Evolutionary conservation across 2,797 vertebrate species (phyloP), one percentile per base, ranked within the genome.

Genomic region (Chaunax sp.): DNA sequence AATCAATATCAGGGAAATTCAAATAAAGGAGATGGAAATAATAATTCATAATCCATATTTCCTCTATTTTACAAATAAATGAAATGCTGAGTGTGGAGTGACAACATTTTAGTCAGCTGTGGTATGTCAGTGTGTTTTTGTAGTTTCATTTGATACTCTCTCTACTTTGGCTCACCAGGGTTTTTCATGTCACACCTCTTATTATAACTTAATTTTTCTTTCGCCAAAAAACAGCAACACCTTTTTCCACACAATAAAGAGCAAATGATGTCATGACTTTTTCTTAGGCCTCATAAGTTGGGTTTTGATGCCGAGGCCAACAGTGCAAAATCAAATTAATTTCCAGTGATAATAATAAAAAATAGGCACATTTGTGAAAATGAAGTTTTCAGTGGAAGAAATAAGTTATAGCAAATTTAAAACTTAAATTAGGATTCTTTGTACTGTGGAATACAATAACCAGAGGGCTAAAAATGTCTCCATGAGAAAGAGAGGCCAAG

Each of bases 241-340:
- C 23, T 12, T 15, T 44, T 55, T 72, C 38, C 45, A 69, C n/a
- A 56, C 6, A 55, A 47, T 43, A 43, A 59, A 47, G 52, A 18
- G 15, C 54, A 60, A 19, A 45, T 45, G 22, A 55, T 56, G 46
- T 59, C 15, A 16, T 47, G 4, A 41, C 41, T 66, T 58, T 43
- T 54, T 51, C 6, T 41, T 26, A 11, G 2, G 10, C 26, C 30
- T 64, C 33, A 35, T 63, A 22, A 46, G 23, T 40, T 14, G 30
- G 6, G 40, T 28, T 19, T 46, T 46, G n/a, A n/a, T 45, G 62
- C 46, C 47, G 58, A 61, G 16, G 43, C 20, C 56, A 62, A 64
- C 53, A 67, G 63, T 46, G 18, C 33, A 68, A 57, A 38, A 56
- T 57, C 67, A 67, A 68, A 67, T n/a, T 49, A 45, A 57, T 64